Conservation (phyloP, 2,888 invertebrate genomes). For the Timema podura region DNA sequence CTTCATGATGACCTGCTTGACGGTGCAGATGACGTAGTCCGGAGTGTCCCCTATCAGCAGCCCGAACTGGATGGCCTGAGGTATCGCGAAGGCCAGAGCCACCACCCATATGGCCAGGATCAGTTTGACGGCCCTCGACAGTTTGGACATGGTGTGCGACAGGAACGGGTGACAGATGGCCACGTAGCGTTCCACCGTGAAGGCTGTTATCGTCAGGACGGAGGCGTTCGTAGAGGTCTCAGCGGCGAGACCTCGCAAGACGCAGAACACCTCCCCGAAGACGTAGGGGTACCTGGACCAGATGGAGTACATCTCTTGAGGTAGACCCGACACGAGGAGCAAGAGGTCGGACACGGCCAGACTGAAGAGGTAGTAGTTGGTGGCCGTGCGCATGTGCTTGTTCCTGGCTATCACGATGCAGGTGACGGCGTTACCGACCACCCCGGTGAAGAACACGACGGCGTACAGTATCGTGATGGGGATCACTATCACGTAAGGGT, state of each 20-base stretch:
- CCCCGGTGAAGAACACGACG: slow-evolving; percentile 66
- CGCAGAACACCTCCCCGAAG: slow-evolving; percentile 59
- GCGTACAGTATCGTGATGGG: slow-evolving; percentile 65
- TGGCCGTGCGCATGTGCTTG: slow-evolving; percentile 77
- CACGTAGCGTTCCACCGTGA: slow-evolving; percentile 62
- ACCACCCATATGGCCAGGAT: slow-evolving; percentile 70
- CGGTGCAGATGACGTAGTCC: slow-evolving; percentile 41
- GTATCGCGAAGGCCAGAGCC: slow-evolving; percentile 68
- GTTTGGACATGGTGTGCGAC: slow-evolving; percentile 77
- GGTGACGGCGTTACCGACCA: slow-evolving; percentile 72
- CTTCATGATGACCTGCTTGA: slow-evolving; percentile 43
- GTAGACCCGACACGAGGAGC: slow-evolving; percentile 69
- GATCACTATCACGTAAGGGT: slow-evolving; percentile 57
- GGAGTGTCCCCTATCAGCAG: slow-evolving; percentile 55
- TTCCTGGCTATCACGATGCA: slow-evolving; percentile 74
- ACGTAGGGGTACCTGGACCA: slow-evolving; percentile 74
- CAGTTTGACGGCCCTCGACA: slow-evolving; percentile 75
- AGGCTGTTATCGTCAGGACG: slow-evolving; percentile 48
- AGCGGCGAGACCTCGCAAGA: slow-evolving; percentile 54
- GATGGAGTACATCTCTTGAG: slow-evolving; percentile 70
- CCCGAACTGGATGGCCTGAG: slow-evolving; percentile 78
- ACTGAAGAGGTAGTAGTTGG: slow-evolving; percentile 78
- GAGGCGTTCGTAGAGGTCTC: slow-evolving; percentile 54
- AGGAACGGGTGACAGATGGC: slow-evolving; percentile 67
- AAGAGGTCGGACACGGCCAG: slow-evolving; percentile 73